Conservation (phyloP, 2,113 vertebrate genomes). For the Ornithorhynchus anatinus region DNA sequence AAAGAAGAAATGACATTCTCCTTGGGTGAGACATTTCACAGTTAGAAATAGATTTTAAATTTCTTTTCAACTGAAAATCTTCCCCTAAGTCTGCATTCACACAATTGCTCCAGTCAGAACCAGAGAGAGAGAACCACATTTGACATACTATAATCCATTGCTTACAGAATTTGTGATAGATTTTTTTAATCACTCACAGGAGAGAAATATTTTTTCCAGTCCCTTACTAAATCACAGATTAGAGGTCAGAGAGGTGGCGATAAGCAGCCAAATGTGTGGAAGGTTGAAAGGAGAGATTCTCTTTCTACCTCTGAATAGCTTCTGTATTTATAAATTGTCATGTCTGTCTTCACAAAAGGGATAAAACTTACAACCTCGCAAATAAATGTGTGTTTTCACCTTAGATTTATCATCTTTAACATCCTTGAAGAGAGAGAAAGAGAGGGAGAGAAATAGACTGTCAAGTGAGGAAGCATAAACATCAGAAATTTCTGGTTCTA, state of each 20-base stretch:
- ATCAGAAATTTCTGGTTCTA: too few species aligned
- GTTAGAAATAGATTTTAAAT: conserved; percentile 69
- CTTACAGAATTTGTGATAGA: conserved; percentile 32
- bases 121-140: conserved; percentile 24
- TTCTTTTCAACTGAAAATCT: conserved; percentile 62
- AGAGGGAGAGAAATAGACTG: not conserved
- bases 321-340: conserved; percentile 38
- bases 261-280: conserved; percentile 11
- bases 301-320: conserved; percentile 25
- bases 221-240: conserved; percentile 45
- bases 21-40: conserved; percentile 66
- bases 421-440: not conserved
- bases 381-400: not conserved
- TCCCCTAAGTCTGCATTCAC: conserved; percentile 7
- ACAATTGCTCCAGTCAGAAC: conserved; percentile 41
- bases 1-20: conserved; percentile 61
- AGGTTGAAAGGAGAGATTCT: conserved; percentile 1
- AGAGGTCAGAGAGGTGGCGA: conserved; percentile 32
- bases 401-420: conserved; percentile 33
- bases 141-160: conserved; percentile 45
- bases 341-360: conserved; percentile 22
- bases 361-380: not conserved
- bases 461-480: not conserved
- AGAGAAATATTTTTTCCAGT: conserved; percentile 6
- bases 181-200: conserved; percentile 39